Base-by-base conservation (phyloP, 2,888 invertebrate genomes). In the Coelogynopora nodosa region DNA sequence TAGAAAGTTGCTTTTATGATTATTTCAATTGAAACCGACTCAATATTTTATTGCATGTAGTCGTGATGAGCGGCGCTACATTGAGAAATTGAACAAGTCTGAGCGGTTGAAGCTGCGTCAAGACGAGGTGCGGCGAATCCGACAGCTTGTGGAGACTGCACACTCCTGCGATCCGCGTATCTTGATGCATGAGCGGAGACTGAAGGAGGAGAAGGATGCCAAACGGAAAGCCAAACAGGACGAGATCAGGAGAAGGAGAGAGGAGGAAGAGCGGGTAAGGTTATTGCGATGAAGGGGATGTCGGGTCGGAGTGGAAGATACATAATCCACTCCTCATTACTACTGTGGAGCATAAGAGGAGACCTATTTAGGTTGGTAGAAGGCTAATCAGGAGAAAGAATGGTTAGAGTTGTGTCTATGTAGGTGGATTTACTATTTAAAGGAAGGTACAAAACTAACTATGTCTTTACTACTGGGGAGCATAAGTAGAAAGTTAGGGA, bases 31-130 rank as follows among this genome's bases (percentile, higher is more conserved):
- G 23, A 1, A 80, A 87, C 0, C 30, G 80, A 10, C 83, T 18
- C 31, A 13, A 67, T 27, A 82, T 27, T 82, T 83, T 28, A 81
- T n/a, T n/a, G 30, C 30, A 5, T 82, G 31, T 87, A 91, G 91
- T 92, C 94, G 98, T 0, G 98, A 98, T 90, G 98, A 98, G 92
- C 93, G 99, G 82, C 94, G 97, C 88, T 98, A 97, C 95, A 98
- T 99, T 91, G 99, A 99, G 91, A 98, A 97, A 92, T 96, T 97
- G 92, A 99, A 99, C 92, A 97, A 97, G 93, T 95, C 94, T 0
- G 96, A 96, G 2, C 93, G 99, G 82, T 95, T 96, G 49, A 95
- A 97, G 90, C 94, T 96, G 90, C 97, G 98, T 93, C 98, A 98
- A 92, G 98, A 98, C 91, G 99, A 99, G 93, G 96, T 96, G 95